Evolutionary conservation across 1,140 invertebrate species (phyloP).

Genomic region (Papilio helenus): DNA sequence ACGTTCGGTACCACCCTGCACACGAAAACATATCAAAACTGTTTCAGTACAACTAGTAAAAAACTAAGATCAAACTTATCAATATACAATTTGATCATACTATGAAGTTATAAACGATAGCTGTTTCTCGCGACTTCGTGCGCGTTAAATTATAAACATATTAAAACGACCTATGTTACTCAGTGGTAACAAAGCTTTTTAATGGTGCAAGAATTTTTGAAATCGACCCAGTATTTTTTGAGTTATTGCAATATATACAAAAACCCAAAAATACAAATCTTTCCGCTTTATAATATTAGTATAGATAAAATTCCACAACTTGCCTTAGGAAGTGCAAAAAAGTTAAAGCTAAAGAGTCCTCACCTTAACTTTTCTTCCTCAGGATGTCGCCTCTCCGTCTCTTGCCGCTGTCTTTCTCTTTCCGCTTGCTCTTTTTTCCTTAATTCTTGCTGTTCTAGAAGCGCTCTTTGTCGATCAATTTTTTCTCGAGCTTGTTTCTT

Average conservation of each 20-base stretch:
- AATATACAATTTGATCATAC: too few relatives aligned
- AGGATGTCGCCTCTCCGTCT: conserved; percentile 91
- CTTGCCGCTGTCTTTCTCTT: conserved; percentile 89
- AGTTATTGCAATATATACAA: too few relatives aligned
- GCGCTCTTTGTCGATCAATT: conserved; percentile 92
- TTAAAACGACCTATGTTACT: too few relatives aligned
- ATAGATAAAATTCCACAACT: too few relatives aligned
- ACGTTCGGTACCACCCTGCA: conserved; percentile 46
- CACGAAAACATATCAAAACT: not conserved
- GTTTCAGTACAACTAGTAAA: not conserved
- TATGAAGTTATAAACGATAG: too few relatives aligned
- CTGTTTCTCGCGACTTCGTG: too few relatives aligned
- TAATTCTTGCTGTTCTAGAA: conserved; percentile 92
- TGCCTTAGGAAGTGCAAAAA: not conserved
- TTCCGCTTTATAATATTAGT: too few relatives aligned
- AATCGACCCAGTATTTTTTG: too few relatives aligned
- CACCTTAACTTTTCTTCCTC: conserved; percentile 86
- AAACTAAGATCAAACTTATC: not conserved
- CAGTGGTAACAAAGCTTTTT: too few relatives aligned
- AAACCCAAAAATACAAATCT: too few relatives aligned
- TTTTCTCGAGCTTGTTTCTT: conserved; percentile 98
- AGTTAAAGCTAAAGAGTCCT: not conserved
- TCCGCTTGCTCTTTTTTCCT: conserved; percentile 93
- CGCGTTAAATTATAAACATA: too few relatives aligned
- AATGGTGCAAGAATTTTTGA: too few relatives aligned